These are phyloP conservation scores for Ernsta delagoae DNA, from an alignment of 2,888 invertebrate genomes.

Conservation along the genomic window DNA sequence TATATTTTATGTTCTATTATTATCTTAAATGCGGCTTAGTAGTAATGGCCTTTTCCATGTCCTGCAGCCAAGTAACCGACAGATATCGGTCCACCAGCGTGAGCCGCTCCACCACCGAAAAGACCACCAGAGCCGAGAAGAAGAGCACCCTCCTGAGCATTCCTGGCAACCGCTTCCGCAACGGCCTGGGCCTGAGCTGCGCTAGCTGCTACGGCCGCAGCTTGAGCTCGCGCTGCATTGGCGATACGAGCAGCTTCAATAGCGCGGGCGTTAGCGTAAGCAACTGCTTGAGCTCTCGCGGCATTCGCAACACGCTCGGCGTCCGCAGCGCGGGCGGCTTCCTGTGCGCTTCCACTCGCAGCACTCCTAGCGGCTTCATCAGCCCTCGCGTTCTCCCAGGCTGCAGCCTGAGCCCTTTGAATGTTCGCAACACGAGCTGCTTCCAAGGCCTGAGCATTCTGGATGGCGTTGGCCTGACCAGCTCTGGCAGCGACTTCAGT, in stretches of 20 bases:
- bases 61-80: too few relatives aligned
- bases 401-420: constrained; percentile 78
- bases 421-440: constrained; percentile 73
- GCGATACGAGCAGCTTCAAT: background rate
- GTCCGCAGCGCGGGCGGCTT: constrained; percentile 42
- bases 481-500: constrained; percentile 74
- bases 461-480: constrained; percentile 71
- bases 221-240: background rate
- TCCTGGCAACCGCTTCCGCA: background rate
- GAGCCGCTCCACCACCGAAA: too few relatives aligned
- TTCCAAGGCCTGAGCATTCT: constrained; percentile 74
- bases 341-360: constrained; percentile 60
- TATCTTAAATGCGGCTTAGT: too few relatives aligned
- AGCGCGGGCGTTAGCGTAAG: background rate
- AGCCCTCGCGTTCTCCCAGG: constrained; percentile 73
- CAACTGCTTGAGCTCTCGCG: background rate
- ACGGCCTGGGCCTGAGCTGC: background rate
- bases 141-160: background rate
- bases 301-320: background rate
- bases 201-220: background rate
- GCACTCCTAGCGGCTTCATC: constrained; percentile 74
- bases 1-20: too few relatives aligned
- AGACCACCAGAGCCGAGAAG: background rate
- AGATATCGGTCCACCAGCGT: too few relatives aligned
- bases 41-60: too few relatives aligned